These are phyloP conservation scores for Melitaea cinxia DNA, from an alignment of 1,140 invertebrate genomes.

Conservation along the genomic window DNA sequence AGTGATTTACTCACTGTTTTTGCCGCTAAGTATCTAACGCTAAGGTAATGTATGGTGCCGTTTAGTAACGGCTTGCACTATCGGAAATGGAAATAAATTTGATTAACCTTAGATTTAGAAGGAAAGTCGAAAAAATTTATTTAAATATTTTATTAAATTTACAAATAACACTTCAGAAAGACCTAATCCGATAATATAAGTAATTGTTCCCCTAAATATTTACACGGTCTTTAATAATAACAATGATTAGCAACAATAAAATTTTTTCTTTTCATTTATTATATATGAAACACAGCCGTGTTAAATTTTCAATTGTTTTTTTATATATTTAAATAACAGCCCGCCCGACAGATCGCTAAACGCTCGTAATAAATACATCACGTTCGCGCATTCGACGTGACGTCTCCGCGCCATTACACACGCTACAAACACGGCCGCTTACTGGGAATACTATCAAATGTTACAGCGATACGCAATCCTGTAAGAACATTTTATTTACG, in stretches of 20 bases:
- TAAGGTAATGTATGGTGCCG: conserved; percentile 1
- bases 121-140: not conserved
- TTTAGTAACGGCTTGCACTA: not conserved
- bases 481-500: no score
- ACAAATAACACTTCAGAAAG: no score
- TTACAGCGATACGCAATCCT: no score
- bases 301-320: no score
- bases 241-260: no score
- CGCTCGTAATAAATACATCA: not conserved
- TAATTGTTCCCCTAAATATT: no score
- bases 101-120: not conserved
- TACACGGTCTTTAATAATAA: no score
- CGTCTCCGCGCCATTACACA: not conserved
- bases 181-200: no score
- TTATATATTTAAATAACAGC: no score
- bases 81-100: not conserved
- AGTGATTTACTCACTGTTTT: not conserved
- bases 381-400: not conserved
- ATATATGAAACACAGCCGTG: no score
- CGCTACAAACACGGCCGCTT: not conserved
- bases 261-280: no score
- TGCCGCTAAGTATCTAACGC: not conserved
- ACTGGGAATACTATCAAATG: not conserved
- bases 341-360: not conserved
- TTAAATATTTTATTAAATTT: no score